phyloP scores from a whole-genome alignment of 2,113 vertebrate species.

The Scomber colias region DNA sequence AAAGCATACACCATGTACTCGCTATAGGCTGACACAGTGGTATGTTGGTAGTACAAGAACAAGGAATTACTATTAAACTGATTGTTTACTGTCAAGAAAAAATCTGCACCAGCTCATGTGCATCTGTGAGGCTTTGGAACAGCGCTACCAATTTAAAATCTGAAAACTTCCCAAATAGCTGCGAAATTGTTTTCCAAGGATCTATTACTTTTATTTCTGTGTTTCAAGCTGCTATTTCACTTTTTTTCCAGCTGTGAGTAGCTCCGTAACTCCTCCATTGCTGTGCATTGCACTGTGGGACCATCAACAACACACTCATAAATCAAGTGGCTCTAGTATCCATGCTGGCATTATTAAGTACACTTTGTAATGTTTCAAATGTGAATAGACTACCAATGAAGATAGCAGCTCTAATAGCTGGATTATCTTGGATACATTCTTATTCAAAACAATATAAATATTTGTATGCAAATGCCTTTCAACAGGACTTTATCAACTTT shows the following conservation, averaged over 20 bases:
- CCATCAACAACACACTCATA: conserved; percentile 5
- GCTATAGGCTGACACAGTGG: neutral
- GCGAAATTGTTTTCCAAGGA: conserved; percentile 1
- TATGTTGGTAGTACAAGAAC: neutral
- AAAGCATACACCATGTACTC: conserved; percentile 1
- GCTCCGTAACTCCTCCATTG: neutral
- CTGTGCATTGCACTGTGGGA: conserved; percentile 12
- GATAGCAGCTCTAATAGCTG: neutral
- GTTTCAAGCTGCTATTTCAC: conserved; percentile 20
- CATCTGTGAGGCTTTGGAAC: neutral
- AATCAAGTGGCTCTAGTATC: conserved; percentile 22
- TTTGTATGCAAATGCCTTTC: neutral
- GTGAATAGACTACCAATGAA: neutral
- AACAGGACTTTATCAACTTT: neutral
- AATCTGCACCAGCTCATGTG: neutral
- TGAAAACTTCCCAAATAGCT: neutral
- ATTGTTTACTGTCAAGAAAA: neutral
- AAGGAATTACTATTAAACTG: conserved; percentile 5
- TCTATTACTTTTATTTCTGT: conserved; percentile 12
- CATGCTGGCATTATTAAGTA: neutral
- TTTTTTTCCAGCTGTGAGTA: conserved; percentile 34
- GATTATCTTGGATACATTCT: neutral
- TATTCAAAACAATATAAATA: neutral
- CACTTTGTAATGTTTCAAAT: neutral
- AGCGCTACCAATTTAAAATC: neutral